These are phyloP conservation scores for Pseudorhombus dupliciocellatus DNA, from an alignment of 2,113 vertebrate species.

Conservation along the genomic window DNA sequence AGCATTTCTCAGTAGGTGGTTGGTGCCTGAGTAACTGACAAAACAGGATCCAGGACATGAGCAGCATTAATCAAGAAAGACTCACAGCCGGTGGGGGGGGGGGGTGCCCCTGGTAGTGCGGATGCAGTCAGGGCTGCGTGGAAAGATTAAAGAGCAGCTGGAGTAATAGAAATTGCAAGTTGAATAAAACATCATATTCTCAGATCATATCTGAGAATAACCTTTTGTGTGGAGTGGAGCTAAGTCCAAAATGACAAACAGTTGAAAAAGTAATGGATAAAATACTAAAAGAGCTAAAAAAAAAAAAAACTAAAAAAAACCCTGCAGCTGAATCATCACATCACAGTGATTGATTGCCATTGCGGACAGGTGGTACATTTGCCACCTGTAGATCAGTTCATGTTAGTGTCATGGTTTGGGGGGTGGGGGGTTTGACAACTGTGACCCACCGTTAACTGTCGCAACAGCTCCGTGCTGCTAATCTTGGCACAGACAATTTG, in stretches of 20 bases:
- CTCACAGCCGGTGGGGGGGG: background rate
- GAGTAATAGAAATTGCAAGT: no score
- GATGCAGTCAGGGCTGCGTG: background rate
- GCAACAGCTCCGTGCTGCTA: slow-evolving; percentile 18
- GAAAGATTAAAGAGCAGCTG: background rate
- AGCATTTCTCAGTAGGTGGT: background rate
- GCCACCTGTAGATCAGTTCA: slow-evolving; percentile 27
- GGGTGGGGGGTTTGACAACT: background rate
- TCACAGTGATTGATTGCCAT: slow-evolving; percentile 14
- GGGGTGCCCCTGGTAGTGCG: background rate
- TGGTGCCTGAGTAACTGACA: background rate
- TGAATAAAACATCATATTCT: background rate
- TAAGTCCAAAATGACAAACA: background rate
- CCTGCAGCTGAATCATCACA: background rate
- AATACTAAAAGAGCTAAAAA: background rate
- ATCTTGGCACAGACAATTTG: slow-evolving; percentile 33
- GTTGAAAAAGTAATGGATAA: background rate
- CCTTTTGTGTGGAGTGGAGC: background rate
- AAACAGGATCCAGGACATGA: background rate
- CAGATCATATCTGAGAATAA: background rate
- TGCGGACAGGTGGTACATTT: slow-evolving; percentile 6
- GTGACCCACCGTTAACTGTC: slow-evolving; percentile 36
- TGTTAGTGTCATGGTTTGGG: slow-evolving; percentile 14
- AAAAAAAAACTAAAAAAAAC: slow-evolving; percentile 7
- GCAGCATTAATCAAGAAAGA: background rate